Evolutionary conservation across 2,113 vertebrate genomes (phyloP).

Genomic region (Atractosteus spatula): DNA sequence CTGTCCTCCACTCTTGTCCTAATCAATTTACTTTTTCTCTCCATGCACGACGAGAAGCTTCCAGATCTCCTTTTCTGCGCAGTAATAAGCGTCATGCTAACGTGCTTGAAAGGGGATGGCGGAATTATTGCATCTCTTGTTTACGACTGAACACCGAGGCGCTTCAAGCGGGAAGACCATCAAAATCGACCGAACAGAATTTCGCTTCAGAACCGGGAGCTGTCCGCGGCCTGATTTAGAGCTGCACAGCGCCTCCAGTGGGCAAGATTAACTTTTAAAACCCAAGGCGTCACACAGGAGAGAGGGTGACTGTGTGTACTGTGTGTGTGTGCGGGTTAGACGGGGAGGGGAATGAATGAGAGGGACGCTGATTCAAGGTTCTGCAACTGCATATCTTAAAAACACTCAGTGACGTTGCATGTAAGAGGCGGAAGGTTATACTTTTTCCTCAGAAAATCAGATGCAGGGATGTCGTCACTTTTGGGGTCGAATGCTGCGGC

Average conservation of each 20-base stretch:
- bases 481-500: not conserved
- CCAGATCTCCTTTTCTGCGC: too few species aligned
- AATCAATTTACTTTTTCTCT: too few species aligned
- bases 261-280: not conserved
- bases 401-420: not conserved
- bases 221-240: slow-evolving; percentile 3
- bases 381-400: not conserved
- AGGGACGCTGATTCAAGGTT: not conserved
- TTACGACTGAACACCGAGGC: too few species aligned
- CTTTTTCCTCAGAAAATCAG: not conserved
- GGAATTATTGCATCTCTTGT: too few species aligned
- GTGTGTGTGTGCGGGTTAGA: not conserved
- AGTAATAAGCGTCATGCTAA: too few species aligned
- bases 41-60: too few species aligned
- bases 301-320: not conserved
- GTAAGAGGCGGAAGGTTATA: not conserved
- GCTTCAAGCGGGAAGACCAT: too few species aligned
- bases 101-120: too few species aligned
- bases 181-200: too few species aligned
- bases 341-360: not conserved
- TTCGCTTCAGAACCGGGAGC: not conserved
- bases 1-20: too few species aligned
- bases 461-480: not conserved
- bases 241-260: not conserved
- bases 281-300: not conserved